Base-by-base conservation (phyloP, 2,888 invertebrate genomes). In the Tolmerus cingulatus region DNA sequence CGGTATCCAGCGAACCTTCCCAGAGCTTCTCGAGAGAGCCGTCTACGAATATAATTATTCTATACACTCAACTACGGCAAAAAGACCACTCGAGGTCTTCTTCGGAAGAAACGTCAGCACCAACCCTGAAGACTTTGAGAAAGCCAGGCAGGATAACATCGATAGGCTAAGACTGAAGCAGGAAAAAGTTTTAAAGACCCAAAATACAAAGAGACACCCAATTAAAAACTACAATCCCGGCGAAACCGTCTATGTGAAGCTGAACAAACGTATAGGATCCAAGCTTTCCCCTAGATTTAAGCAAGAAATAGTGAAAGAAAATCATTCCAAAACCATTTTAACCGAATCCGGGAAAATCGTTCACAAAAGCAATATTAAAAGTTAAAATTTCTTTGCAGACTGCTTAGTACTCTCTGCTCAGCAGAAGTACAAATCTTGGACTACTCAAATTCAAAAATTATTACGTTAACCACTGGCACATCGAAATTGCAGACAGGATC, bases 31-130 rank as follows among this genome's bases (percentile, higher is more conserved):
- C 3, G 79, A 86, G 4, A 88, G 34, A 16, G 79, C 87, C 9
- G 66, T 88, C 16, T 87, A 87, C 43, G 88, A 88, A 81, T 88
- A 88, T 55, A 88, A 88, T 19, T 81, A 78, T 40, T 87, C 88
- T 2, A 79, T 88, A 4, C 88, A 89, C 81, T 86, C 88, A 14
- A 86, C 88, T 2, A 88, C 78, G 30, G 77, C 66, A 5, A 76
- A 82, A 76, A 87, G 85, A 87, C 88, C 88, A 16, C 76, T 89
- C 5, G 87, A 89, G 77, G 76, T 79, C n/a, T 87, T 87, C 43
- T 88, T 89, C 40, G 87, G 88, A 34, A 66, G 87, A 76, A 86
- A 30, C 9, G 78, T 85, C 4, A 86, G 78, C 34, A 85, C 55
- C 16, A 78, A 87, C 19, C 87, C 86, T 9, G 43, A 76, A 9